Evolutionary conservation across 2,113 vertebrate species (phyloP).

Genomic region (Glaucomys volans): DNA sequence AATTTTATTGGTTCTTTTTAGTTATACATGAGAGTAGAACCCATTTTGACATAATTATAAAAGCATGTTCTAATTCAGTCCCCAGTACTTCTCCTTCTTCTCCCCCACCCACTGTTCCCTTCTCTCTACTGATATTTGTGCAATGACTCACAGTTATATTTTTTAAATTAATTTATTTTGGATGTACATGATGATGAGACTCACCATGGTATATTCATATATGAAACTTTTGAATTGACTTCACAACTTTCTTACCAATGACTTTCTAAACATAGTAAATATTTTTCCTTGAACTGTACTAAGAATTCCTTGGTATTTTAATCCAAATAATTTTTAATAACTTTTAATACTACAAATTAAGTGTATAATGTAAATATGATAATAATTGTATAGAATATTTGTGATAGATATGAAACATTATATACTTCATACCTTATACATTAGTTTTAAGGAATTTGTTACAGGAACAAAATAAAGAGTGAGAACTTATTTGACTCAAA

Average conservation of each 20-base stretch:
- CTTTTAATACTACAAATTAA: background rate
- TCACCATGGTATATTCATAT: no score
- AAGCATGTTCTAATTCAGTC: no score
- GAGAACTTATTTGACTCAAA: background rate
- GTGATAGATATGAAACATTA: constrained; percentile 29
- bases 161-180: no score
- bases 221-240: constrained; percentile 7
- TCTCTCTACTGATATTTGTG: no score
- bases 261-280: background rate
- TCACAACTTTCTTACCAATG: background rate
- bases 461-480: background rate
- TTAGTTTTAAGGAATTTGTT: constrained; percentile 38
- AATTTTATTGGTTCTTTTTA: no score
- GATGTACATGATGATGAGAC: no score
- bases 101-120: rapidly evolving
- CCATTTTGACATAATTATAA: no score
- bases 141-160: no score
- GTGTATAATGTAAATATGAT: background rate
- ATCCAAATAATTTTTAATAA: constrained; percentile 1
- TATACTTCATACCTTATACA: background rate
- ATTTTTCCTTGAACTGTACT: background rate
- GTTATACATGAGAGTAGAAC: no score
- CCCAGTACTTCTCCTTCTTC: no score
- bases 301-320: constrained; percentile 12
- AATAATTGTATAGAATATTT: background rate